Percentiles rank a stretch among this genome's conserved stretches.
Evolutionary conservation across 2,888 invertebrate genomes (phyloP).

Genomic region (Leucophora obtusa): DNA sequence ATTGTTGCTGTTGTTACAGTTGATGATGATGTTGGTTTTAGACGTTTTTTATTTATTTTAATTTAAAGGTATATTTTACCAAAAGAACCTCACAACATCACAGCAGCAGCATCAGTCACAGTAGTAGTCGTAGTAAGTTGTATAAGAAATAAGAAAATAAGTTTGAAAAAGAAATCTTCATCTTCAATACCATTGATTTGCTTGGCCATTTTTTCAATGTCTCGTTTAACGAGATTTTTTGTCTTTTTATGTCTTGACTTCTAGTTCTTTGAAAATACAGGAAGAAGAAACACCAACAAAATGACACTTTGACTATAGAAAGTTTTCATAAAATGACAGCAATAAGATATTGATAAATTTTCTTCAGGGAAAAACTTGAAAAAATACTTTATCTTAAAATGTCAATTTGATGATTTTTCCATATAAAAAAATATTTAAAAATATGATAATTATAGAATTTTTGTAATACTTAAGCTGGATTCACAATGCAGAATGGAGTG

Average conservation of each 20-base stretch:
- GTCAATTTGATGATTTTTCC: too few relatives aligned
- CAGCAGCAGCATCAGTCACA: background rate
- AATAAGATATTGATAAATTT: background rate
- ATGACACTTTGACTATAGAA: background rate
- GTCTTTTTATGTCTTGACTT: background rate
- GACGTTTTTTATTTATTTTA: constrained; percentile 11
- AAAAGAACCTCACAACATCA: constrained; percentile 2
- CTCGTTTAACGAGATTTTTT: constrained; percentile 23
- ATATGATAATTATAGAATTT: background rate
- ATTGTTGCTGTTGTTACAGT: constrained; percentile 26
- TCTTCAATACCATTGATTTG: constrained; percentile 32
- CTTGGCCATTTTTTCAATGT: constrained; percentile 18
- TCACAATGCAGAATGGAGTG: too few relatives aligned
- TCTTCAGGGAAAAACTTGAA: background rate
- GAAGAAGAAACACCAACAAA: background rate
- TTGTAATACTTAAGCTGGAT: too few relatives aligned
- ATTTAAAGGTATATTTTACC: background rate
- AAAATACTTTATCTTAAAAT: too few relatives aligned
- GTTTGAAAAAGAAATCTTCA: constrained; percentile 11
- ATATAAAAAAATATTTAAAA: background rate
- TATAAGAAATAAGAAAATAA: background rate
- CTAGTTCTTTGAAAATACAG: background rate
- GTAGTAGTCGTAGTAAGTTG: constrained; percentile 14
- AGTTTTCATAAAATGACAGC: background rate
- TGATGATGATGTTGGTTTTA: constrained; percentile 20